Percentiles rank a stretch among this genome's conserved stretches.
phyloP scores from a whole-genome alignment of 2,113 vertebrate species.

The Misgurnus anguillicaudatus region DNA sequence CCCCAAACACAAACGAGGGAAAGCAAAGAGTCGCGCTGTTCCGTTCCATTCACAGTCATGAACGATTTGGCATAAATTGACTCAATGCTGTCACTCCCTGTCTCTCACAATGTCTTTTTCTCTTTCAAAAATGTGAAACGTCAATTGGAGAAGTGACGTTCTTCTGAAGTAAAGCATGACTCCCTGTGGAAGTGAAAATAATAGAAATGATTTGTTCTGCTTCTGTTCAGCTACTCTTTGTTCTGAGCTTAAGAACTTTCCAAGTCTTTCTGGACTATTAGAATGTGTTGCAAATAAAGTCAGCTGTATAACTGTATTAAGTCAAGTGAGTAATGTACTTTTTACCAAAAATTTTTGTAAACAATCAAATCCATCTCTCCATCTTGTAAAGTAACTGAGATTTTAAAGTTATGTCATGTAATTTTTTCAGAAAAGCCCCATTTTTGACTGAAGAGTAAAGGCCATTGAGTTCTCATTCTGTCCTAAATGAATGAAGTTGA shows the following conservation, averaged over 20 bases:
- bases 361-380: too few relatives aligned
- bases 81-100: constrained; percentile 2
- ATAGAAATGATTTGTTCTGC: constrained; percentile 73
- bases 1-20: constrained; percentile 63
- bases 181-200: constrained; percentile 70
- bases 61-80: neutral
- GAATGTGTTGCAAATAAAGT: neutral
- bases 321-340: neutral
- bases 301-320: neutral
- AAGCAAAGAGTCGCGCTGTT: neutral
- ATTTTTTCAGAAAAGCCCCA: too few relatives aligned
- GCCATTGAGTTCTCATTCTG: neutral
- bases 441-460: neutral
- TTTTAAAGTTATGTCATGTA: too few relatives aligned
- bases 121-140: constrained; percentile 70
- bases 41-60: neutral
- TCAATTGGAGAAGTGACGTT: constrained; percentile 57
- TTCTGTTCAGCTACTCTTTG: neutral
- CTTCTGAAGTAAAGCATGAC: constrained; percentile 67
- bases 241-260: neutral
- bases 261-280: neutral
- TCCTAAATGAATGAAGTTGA: neutral
- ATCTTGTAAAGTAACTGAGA: too few relatives aligned
- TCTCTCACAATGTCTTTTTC: constrained; percentile 65
- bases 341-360: neutral